Evolutionary conservation across 2,888 invertebrate species (phyloP).

Genomic region (Argyra leucocephala): DNA sequence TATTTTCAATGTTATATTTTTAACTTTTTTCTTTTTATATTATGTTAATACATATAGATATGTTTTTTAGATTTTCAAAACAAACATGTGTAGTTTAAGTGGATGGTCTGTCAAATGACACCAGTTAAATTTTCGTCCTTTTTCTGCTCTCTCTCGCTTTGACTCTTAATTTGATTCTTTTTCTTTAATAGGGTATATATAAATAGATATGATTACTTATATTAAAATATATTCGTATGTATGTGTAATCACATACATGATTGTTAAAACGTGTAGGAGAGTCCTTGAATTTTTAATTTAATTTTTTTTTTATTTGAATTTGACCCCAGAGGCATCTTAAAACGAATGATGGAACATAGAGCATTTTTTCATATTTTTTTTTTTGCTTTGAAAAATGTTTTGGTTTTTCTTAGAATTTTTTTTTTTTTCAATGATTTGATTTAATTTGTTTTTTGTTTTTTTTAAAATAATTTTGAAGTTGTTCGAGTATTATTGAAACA

Average conservation of each 20-base stretch:
- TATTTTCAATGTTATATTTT: no score
- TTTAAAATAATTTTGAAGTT: no score
- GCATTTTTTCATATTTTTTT: neutral
- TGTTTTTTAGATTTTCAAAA: no score
- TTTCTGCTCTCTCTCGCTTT: neutral
- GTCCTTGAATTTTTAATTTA: conserved; percentile 6
- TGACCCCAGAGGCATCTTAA: neutral
- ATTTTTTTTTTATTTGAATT: conserved; percentile 6
- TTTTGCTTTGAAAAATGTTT: neutral
- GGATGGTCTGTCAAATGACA: neutral
- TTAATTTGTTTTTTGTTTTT: neutral
- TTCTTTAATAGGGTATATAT: no score
- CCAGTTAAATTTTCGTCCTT: neutral
- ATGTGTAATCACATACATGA: neutral
- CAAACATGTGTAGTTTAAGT: neutral
- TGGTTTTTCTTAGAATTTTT: neutral
- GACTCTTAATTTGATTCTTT: no score
- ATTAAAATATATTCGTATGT: neutral
- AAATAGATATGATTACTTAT: neutral
- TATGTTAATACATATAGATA: no score
- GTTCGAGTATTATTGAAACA: no score
- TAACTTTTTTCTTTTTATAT: no score
- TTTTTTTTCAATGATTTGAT: neutral
- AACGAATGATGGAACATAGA: conserved; percentile 3
- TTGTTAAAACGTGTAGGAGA: neutral